Percentiles rank a stretch among this genome's conserved stretches.
phyloP scores from a whole-genome alignment of 2,113 vertebrate species.

The Balaeniceps rex region DNA sequence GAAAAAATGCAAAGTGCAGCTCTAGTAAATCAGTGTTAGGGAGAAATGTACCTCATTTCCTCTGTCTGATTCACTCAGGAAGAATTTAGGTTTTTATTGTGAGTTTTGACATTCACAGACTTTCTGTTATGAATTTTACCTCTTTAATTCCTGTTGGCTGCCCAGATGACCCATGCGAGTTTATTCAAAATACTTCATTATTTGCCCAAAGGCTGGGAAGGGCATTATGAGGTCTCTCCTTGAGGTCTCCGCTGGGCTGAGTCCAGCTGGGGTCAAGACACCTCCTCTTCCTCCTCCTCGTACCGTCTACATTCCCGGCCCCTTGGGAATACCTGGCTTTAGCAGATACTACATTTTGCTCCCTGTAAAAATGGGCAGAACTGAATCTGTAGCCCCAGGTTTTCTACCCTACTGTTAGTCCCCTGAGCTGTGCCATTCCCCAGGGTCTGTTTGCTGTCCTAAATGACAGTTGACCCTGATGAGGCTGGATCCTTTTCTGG shows the following conservation, averaged over 20 bases:
- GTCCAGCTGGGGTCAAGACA: not conserved
- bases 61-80: not conserved
- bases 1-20: not conserved
- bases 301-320: rapidly evolving
- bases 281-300: not conserved
- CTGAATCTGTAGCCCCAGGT: not conserved
- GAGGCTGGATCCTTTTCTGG: not conserved
- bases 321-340: not conserved
- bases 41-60: not conserved
- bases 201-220: not conserved
- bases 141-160: not conserved
- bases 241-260: not conserved
- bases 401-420: not conserved
- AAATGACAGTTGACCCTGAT: not conserved
- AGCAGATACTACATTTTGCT: not conserved
- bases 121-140: not conserved
- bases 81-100: not conserved
- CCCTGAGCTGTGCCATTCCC: not conserved
- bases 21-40: not conserved
- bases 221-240: not conserved
- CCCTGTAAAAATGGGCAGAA: not conserved
- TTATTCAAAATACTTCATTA: not conserved
- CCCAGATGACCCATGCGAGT: not conserved
- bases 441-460: not conserved
- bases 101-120: not conserved